These are phyloP conservation scores for Mus pahari DNA, from an alignment of 2,113 vertebrate species.

Conservation along the genomic window DNA sequence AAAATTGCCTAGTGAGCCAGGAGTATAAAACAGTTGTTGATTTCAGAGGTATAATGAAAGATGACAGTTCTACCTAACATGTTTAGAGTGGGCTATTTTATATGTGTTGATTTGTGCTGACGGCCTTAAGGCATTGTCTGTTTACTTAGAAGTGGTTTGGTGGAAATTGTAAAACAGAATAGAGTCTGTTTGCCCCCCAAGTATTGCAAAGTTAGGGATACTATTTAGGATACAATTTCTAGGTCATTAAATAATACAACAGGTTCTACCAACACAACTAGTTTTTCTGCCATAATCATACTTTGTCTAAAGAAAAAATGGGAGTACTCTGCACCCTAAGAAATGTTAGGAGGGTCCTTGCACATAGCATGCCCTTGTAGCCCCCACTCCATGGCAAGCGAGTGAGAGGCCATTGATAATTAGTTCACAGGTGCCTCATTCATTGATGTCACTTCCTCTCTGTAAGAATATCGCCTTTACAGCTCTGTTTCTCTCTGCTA, in stretches of 20 bases:
- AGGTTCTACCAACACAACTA: background rate
- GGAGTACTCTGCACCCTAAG: background rate
- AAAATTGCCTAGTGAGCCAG: background rate
- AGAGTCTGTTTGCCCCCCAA: background rate
- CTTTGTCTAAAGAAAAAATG: conserved; percentile 19
- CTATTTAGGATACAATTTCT: background rate
- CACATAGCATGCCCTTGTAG: background rate
- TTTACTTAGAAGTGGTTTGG: background rate
- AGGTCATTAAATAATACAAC: conserved; percentile 17
- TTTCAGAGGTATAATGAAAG: conserved; percentile 15
- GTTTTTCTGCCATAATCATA: background rate
- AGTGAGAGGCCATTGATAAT: background rate
- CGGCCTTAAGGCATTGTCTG: background rate
- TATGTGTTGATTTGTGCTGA: background rate
- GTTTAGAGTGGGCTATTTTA: background rate
- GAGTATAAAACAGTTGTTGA: background rate
- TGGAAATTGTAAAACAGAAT: background rate
- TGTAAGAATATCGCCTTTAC: background rate
- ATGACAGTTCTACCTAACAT: background rate
- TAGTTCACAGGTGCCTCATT: conserved; percentile 16
- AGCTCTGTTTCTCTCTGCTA: background rate
- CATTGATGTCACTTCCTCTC: background rate
- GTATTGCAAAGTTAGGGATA: background rate
- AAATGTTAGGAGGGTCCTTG: background rate
- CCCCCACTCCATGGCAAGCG: background rate